Conservation (phyloP, 2,113 vertebrate species). For the Petrocephalus microphthalmus region DNA sequence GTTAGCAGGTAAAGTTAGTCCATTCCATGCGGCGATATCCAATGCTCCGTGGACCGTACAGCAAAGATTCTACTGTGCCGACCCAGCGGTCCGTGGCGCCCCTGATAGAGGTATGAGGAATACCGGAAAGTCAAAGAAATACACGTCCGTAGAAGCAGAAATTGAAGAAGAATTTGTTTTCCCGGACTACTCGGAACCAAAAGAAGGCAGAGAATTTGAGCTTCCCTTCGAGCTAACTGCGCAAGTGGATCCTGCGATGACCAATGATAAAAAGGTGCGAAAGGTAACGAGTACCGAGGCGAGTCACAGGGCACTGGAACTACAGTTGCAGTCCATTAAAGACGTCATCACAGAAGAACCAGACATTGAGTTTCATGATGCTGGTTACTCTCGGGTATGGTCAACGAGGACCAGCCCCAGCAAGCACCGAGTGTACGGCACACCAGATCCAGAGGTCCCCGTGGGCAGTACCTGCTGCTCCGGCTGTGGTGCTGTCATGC, state of each 20-base stretch:
- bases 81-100: not conserved
- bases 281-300: not conserved
- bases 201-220: slow-evolving; percentile 11
- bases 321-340: slow-evolving; percentile 37
- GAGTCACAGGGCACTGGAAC: slow-evolving; percentile 36
- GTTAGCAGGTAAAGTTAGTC: not conserved
- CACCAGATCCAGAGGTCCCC: slow-evolving; percentile 47
- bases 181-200: slow-evolving; percentile 47
- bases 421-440: slow-evolving; percentile 50
- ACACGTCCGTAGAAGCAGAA: slow-evolving; percentile 44
- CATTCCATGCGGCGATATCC: not conserved
- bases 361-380: slow-evolving; percentile 54
- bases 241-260: slow-evolving; percentile 9
- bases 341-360: not conserved
- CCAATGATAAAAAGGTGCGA: not conserved
- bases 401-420: slow-evolving; percentile 31
- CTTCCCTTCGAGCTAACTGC: not conserved
- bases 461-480: slow-evolving; percentile 62
- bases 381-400: slow-evolving; percentile 33
- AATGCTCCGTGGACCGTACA: not conserved
- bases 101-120: not conserved
- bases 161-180: slow-evolving; percentile 69
- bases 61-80: slow-evolving; percentile 24
- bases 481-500: slow-evolving; percentile 78
- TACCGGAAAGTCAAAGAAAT: not conserved